Conservation (phyloP, 1,140 invertebrate genomes). For the Diploscapter pachys region DNA sequence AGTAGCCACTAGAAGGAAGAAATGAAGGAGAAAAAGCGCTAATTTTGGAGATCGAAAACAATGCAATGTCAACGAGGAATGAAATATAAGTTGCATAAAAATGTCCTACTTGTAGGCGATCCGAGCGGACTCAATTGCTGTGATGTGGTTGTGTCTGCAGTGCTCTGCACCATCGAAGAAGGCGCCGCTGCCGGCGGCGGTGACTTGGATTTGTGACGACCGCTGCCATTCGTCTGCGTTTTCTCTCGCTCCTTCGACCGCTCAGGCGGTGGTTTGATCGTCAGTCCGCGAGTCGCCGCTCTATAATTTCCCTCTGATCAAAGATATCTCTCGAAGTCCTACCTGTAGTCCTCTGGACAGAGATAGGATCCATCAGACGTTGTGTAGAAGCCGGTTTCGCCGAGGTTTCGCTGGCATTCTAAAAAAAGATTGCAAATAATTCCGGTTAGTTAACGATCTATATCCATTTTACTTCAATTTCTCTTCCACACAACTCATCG, state of each 20-base stretch:
- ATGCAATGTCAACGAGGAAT: too few species aligned
- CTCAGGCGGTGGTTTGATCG: too few species aligned
- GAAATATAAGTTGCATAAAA: too few species aligned
- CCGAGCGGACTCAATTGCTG: conserved; percentile 27
- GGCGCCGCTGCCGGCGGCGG: conserved; percentile 12
- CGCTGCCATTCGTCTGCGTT: not conserved
- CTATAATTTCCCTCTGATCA: conserved; percentile 37
- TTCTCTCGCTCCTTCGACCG: conserved; percentile 11
- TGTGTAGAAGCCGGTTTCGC: conserved; percentile 85
- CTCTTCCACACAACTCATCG: too few species aligned
- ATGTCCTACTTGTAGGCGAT: conserved; percentile 28
- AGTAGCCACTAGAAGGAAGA: too few species aligned
- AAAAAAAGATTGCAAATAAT: conserved; percentile 53
- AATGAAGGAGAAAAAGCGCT: too few species aligned
- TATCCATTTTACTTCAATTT: too few species aligned
- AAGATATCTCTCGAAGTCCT: conserved; percentile 1
- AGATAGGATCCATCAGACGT: conserved; percentile 82
- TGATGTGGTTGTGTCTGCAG: conserved; percentile 5
- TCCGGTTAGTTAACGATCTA: too few species aligned
- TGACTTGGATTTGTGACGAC: conserved; percentile 1
- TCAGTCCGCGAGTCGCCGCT: not conserved
- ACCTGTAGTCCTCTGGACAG: conserved; percentile 83
- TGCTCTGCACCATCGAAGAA: conserved; percentile 20
- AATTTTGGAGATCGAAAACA: too few species aligned
- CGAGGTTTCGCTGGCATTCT: conserved; percentile 79